phyloP scores from a whole-genome alignment of 2,113 vertebrate species.

The Alces alces region DNA sequence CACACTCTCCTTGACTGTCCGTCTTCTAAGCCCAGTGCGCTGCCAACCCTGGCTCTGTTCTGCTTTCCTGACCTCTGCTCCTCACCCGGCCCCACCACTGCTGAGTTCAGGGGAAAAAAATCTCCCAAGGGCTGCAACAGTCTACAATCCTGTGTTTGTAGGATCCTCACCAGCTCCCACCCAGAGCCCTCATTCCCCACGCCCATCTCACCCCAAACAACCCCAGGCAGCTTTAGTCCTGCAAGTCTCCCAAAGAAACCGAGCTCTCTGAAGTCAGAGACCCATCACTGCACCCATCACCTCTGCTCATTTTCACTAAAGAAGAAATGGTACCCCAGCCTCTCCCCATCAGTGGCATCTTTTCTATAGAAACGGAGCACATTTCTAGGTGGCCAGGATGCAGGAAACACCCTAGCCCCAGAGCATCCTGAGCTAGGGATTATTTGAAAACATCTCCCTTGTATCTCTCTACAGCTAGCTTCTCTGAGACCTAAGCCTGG shows the following conservation, averaged over 20 bases:
- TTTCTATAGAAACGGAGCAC: background rate
- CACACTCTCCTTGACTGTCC: background rate
- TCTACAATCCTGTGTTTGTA: background rate
- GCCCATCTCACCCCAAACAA: background rate
- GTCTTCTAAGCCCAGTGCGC: rapidly evolving
- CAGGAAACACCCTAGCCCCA: background rate
- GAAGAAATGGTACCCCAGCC: no score
- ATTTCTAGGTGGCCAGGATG: background rate
- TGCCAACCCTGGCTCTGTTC: background rate
- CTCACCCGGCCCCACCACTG: no score
- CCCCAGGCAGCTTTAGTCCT: background rate
- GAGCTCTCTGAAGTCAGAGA: background rate
- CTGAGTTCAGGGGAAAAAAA: background rate
- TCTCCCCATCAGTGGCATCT: background rate
- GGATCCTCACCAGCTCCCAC: background rate
- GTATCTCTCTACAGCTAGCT: background rate
- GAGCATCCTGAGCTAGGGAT: background rate
- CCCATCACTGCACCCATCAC: background rate
- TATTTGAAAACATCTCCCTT: background rate
- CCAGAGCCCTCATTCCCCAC: no score
- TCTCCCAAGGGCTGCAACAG: background rate
- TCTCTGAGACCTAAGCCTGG: background rate
- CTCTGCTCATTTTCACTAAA: background rate
- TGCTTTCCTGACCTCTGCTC: background rate
- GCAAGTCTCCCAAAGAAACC: background rate